Evolutionary conservation across 2,113 vertebrate genomes (phyloP).

Genomic region (Myanophis thanlyinensis): DNA sequence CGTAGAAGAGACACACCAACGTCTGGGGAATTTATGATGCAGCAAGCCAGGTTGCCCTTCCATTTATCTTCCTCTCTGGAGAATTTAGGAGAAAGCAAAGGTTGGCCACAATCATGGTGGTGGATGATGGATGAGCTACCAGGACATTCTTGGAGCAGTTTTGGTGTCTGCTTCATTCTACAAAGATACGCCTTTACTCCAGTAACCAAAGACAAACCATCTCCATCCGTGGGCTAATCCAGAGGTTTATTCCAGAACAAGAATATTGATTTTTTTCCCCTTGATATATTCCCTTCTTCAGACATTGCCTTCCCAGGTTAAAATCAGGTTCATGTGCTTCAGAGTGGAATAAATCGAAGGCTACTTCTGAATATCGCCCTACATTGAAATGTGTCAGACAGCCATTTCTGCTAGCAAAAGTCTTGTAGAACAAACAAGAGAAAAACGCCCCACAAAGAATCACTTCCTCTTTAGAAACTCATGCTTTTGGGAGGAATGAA

Average conservation of each 20-base stretch:
- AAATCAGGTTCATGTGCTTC: neutral
- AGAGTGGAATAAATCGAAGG: accelerated
- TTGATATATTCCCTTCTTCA: neutral
- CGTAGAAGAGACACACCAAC: constrained; percentile 9
- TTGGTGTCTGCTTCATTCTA: neutral
- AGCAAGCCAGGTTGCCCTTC: constrained; percentile 24
- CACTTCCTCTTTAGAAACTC: neutral
- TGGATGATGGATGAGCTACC: neutral
- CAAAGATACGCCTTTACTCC: neutral
- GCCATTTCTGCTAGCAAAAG: neutral
- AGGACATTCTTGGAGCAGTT: neutral
- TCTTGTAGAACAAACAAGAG: neutral
- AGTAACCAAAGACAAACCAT: neutral
- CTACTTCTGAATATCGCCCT: neutral
- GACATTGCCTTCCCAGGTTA: neutral
- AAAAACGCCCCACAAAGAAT: neutral
- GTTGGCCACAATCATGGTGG: neutral
- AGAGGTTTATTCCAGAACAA: neutral
- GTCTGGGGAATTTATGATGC: constrained; percentile 2
- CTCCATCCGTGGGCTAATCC: neutral
- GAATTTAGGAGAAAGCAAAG: accelerated
- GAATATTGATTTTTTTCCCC: neutral
- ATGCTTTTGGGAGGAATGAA: neutral
- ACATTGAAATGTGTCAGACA: neutral
- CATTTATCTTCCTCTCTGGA: neutral